Evolutionary conservation across 2,113 vertebrate genomes (phyloP).

Genomic region (Oreochromis spilurus): DNA sequence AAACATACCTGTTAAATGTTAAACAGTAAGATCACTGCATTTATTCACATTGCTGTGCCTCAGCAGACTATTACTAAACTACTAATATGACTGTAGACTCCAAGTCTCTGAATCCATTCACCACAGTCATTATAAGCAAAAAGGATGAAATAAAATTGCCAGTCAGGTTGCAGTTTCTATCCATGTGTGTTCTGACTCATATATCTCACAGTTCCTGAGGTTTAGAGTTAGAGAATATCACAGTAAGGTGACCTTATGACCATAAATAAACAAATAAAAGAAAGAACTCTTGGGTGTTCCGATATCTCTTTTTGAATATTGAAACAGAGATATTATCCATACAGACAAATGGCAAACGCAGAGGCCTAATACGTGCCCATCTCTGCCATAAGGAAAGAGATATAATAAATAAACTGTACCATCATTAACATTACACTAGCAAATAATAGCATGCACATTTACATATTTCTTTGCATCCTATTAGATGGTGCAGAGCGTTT

Average conservation of each 20-base stretch:
- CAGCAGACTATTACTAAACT: not conserved
- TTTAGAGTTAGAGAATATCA: not conserved
- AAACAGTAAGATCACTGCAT: not conserved
- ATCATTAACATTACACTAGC: not conserved
- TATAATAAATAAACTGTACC: not conserved
- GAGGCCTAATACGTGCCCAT: not conserved
- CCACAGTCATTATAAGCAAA: not conserved
- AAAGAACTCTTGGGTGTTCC: not conserved
- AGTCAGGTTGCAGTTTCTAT: not conserved
- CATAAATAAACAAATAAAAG: not conserved
- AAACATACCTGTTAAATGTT: not conserved
- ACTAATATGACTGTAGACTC: not conserved
- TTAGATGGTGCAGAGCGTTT: not conserved
- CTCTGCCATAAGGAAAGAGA: not conserved
- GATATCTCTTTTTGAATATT: not conserved
- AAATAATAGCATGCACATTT: not conserved
- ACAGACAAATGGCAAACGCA: not conserved
- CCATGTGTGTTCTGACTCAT: not conserved
- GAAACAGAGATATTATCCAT: not conserved
- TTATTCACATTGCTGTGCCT: not conserved
- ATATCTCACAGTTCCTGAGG: not conserved
- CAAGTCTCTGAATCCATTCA: not conserved
- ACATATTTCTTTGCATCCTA: not conserved
- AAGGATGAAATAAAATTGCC: not conserved
- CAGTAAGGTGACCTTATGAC: not conserved